These are phyloP conservation scores for Drosophila varians DNA, from an alignment of 1,140 invertebrate species.

Conservation along the genomic window DNA sequence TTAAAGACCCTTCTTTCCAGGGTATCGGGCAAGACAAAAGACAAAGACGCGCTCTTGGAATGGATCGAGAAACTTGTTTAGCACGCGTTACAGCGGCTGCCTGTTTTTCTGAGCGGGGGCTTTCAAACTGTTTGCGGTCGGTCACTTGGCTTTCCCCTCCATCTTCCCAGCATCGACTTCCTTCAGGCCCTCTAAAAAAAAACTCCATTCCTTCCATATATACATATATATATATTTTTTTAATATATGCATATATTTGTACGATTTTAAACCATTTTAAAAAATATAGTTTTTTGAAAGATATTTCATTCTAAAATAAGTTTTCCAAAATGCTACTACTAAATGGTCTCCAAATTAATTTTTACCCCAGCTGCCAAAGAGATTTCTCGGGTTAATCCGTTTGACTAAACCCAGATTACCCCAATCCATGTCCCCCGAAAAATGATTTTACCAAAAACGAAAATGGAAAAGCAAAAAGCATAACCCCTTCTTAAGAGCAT, in stretches of 20 bases:
- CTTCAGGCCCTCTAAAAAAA: background rate
- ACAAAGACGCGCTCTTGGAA: constrained; percentile 64
- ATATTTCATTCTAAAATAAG: no score
- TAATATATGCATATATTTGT: no score
- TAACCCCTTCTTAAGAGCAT: constrained; percentile 1
- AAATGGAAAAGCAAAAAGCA: background rate
- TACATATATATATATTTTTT: constrained; percentile 3
- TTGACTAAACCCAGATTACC: constrained; percentile 63
- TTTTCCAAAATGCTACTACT: no score
- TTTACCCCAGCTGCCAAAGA: no score
- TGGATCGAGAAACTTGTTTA: constrained; percentile 78
- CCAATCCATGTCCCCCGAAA: background rate
- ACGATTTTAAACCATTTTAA: no score
- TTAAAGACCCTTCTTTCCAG: background rate
- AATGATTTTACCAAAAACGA: background rate
- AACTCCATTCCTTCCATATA: background rate
- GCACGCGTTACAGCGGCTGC: constrained; percentile 80
- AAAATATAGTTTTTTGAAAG: no score
- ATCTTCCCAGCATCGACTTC: background rate
- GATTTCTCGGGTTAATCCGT: constrained; percentile 57
- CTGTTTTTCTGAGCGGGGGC: constrained; percentile 65
- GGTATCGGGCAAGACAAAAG: constrained; percentile 56
- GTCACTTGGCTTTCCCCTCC: constrained; percentile 43
- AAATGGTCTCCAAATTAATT: no score
- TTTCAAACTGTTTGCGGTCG: constrained; percentile 74